Conservation (phyloP, 2,888 invertebrate species). For the Phanerotoma sp. region DNA sequence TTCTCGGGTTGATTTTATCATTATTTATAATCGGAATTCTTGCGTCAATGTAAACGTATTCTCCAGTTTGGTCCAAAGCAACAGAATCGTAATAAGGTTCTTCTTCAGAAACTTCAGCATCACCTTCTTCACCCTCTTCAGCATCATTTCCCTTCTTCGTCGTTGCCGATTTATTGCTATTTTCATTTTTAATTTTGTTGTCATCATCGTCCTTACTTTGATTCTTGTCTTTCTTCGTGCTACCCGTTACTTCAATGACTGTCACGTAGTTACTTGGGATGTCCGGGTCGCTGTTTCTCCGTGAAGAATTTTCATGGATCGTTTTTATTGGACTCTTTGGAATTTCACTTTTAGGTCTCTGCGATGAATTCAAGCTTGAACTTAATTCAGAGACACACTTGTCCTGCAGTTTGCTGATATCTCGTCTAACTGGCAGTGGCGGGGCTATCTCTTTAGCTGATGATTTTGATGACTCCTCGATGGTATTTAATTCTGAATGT, state of each 20-base stretch:
- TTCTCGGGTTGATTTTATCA: conserved; percentile 37
- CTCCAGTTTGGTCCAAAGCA: conserved; percentile 62
- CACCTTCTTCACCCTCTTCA: conserved; percentile 53
- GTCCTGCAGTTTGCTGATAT: conserved; percentile 56
- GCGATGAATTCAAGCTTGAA: conserved; percentile 49
- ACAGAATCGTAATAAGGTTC: conserved; percentile 63
- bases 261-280: conserved; percentile 73
- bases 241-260: conserved; percentile 85
- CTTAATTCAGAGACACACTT: conserved; percentile 57
- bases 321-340: conserved; percentile 53
- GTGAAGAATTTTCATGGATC: conserved; percentile 41
- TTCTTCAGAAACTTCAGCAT: conserved; percentile 55
- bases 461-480: conserved; percentile 5
- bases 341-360: conserved; percentile 54
- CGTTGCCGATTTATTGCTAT: conserved; percentile 15
- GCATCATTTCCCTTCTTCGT: conserved; percentile 52
- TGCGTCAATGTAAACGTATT: conserved; percentile 76
- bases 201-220: conserved; percentile 58
- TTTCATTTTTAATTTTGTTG: conserved; percentile 30
- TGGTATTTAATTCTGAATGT: conserved; percentile 21
- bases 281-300: conserved; percentile 58
- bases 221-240: conserved; percentile 55
- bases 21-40: conserved; percentile 58
- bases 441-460: conserved; percentile 52
- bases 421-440: conserved; percentile 44